phyloP scores from a whole-genome alignment of 2,797 vertebrate genomes.

The Myripristis jacobus region DNA sequence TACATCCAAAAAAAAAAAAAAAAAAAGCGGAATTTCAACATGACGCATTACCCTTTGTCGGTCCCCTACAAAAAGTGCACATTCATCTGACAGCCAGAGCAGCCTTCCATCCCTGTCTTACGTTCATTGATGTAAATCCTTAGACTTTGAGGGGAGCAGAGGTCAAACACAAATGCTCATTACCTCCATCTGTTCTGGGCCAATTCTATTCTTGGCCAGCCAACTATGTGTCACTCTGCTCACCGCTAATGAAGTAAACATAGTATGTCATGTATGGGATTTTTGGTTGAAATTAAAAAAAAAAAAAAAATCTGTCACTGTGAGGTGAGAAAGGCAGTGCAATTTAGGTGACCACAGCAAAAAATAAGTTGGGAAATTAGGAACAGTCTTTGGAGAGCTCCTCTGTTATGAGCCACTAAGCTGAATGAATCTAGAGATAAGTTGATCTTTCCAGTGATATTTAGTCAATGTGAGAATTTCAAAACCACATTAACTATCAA shows the following conservation, averaged over 20 bases:
- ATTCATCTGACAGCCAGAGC: not conserved
- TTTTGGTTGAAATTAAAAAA: too few species aligned
- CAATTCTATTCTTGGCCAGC: constrained; percentile 46
- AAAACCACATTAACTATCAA: not conserved
- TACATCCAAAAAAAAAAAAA: too few species aligned
- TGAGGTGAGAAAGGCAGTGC: not conserved
- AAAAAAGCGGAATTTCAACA: not conserved
- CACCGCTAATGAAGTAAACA: constrained; percentile 24
- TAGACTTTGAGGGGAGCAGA: constrained; percentile 16
- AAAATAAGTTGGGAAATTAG: too few species aligned
- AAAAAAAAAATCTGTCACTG: too few species aligned
- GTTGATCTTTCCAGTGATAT: constrained; percentile 1
- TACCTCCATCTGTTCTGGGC: constrained; percentile 47
- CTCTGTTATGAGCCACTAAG: too few species aligned
- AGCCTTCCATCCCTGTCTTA: constrained; percentile 13
- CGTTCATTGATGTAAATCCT: constrained; percentile 48
- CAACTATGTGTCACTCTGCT: constrained; percentile 58
- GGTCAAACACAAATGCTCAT: constrained; percentile 60
- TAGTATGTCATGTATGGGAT: constrained; percentile 6
- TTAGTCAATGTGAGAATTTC: not conserved
- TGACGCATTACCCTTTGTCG: not conserved
- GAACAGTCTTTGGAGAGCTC: too few species aligned
- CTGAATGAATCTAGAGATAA: not conserved
- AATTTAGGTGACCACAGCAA: not conserved
- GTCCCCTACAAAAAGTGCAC: not conserved